phyloP scores from a whole-genome alignment of 2,113 vertebrate genomes.

The Axis porcinus region DNA sequence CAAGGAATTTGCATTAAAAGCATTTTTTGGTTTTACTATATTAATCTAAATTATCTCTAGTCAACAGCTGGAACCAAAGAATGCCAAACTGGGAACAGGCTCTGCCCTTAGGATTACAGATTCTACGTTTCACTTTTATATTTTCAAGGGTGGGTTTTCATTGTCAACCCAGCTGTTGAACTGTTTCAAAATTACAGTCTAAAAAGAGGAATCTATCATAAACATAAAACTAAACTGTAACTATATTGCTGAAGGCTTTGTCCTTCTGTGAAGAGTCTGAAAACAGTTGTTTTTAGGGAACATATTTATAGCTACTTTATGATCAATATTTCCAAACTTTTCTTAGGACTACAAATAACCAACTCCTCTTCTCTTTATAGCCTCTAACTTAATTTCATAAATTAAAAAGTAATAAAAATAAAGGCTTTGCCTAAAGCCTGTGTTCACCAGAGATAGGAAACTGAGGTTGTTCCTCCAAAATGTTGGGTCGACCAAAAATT shows the following conservation, averaged over 20 bases:
- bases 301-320: neutral
- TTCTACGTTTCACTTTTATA: neutral
- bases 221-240: neutral
- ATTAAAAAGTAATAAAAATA: constrained; percentile 11
- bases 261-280: neutral
- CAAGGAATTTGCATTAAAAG: constrained; percentile 62
- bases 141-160: constrained; percentile 25
- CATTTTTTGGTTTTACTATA: constrained; percentile 44
- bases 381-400: constrained; percentile 12
- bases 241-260: neutral
- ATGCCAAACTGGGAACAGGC: neutral
- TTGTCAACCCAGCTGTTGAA: constrained; percentile 48
- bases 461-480: neutral
- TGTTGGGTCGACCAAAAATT: neutral
- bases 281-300: neutral
- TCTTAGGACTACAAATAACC: neutral
- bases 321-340: neutral
- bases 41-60: constrained; percentile 44
- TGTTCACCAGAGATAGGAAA: neutral
- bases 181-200: constrained; percentile 34
- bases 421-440: neutral
- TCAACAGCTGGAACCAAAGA: constrained; percentile 66
- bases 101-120: constrained; percentile 24
- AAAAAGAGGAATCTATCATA: constrained; percentile 17
- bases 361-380: neutral